phyloP scores from a whole-genome alignment of 2,113 vertebrate species.

The Anoplopoma fimbria region DNA sequence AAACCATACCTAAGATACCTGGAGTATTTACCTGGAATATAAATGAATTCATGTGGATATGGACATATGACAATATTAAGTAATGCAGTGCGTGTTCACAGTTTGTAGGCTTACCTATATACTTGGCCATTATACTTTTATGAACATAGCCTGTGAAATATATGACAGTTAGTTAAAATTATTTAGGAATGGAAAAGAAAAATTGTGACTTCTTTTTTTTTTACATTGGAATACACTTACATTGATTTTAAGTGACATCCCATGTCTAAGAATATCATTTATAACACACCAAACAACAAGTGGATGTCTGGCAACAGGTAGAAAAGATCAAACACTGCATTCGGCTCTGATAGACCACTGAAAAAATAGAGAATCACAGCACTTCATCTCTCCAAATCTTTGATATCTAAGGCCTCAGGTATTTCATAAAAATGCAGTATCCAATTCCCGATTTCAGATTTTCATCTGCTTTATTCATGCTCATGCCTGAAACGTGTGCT shows the following conservation, averaged over 20 bases:
- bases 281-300: constrained; percentile 56
- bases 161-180: constrained; percentile 36
- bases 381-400: constrained; percentile 62
- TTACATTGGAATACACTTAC: constrained; percentile 32
- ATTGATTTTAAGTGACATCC: constrained; percentile 51
- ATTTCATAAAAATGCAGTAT: constrained; percentile 73
- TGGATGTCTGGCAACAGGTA: constrained; percentile 56
- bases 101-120: constrained; percentile 53
- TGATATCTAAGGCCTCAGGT: constrained; percentile 81
- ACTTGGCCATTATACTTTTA: constrained; percentile 33
- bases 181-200: constrained; percentile 31
- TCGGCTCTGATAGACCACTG: constrained; percentile 45
- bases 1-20: constrained; percentile 65
- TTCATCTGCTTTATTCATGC: constrained; percentile 53
- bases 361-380: constrained; percentile 66
- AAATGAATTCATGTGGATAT: constrained; percentile 54
- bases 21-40: constrained; percentile 68
- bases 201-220: constrained; percentile 23
- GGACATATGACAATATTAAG: constrained; percentile 38
- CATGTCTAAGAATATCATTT: constrained; percentile 43
- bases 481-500: constrained; percentile 53
- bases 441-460: constrained; percentile 52
- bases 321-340: constrained; percentile 59
- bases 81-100: constrained; percentile 59
- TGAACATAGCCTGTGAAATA: constrained; percentile 39